Evolutionary conservation across 2,888 invertebrate species (phyloP), one percentile per base, ranked within the genome.

Genomic region (Tribolium freemani): DNA sequence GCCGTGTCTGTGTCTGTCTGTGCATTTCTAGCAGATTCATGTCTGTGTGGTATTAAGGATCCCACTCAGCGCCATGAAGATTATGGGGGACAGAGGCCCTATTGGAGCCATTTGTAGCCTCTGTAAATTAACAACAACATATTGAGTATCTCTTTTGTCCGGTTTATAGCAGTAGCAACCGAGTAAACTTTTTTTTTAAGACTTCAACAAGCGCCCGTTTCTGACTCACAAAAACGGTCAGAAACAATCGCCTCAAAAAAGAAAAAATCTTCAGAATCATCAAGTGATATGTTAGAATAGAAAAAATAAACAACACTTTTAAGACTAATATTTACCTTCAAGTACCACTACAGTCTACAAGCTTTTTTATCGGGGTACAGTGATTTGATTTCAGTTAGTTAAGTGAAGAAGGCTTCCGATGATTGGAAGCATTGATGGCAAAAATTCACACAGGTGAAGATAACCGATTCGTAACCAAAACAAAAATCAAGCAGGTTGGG

Each of bases 41-140:
- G 76, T 79, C 77, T 78, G 77, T 78, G 77, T 78, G 78, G 79
- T 75, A 68, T 77, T 76, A 77, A 75, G 77, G 77, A 78, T 79
- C 76, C 81, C 81, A 79, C 79, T 78, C 80, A 79, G 79, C 80
- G 78, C 79, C 80, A 80, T 79, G 81, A 81, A 81, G 81, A 78
- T 76, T 75, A 75, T 77, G 68, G 61, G 63, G 61, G 72, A 71
- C 73, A 80, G 79, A 78, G 80, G 79, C 79, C 79, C 79, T 76
- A 61, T 71, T 71, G 57, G 78, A 78, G 78, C 80, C 81, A 81
- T 80, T 83, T 79, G 85, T 84, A 85, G 85, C 84, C 86, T 86
- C 86, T 87, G 86, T 86, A 87, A 86, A 85, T 84, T 84, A 87
- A 86, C 86, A 87, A 87, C 83, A 84, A 77, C 76, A 84, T 82